Conservation (phyloP, 2,113 vertebrate genomes). For the Ophthalmolycus amberensis region DNA sequence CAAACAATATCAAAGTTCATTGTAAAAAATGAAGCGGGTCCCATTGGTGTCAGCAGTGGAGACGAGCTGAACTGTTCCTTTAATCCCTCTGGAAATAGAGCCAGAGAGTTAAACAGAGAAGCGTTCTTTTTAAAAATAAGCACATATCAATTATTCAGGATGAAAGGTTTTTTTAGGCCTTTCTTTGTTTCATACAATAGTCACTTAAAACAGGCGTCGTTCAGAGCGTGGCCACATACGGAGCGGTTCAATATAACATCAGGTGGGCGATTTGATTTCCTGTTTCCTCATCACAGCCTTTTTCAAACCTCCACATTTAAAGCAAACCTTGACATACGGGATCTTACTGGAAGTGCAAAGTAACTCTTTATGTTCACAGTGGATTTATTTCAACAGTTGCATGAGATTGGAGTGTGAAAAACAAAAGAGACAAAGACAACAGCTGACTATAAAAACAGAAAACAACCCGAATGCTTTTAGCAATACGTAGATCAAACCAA, state of each 20-base stretch:
- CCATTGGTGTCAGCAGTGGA: background rate
- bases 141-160: conserved; percentile 40
- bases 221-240: conserved; percentile 22
- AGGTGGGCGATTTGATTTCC: conserved; percentile 32
- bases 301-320: conserved; percentile 4
- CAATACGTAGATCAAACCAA: conserved; percentile 6
- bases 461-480: conserved; percentile 7
- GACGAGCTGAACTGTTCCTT: conserved; percentile 2
- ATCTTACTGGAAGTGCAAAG: conserved; percentile 24
- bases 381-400: conserved; percentile 46
- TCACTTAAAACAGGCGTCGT: conserved; percentile 50
- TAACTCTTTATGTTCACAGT: conserved; percentile 48
- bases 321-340: conserved; percentile 30
- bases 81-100: background rate
- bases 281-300: background rate
- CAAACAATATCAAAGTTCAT: conserved; percentile 6
- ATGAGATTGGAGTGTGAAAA: conserved; percentile 21
- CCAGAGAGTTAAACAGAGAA: background rate
- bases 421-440: conserved; percentile 4
- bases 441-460: conserved; percentile 8
- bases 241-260: conserved; percentile 50
- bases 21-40: background rate
- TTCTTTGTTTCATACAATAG: conserved; percentile 62
- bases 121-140: background rate
- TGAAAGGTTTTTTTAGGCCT: conserved; percentile 23